A percentile compares a stretch with the other conserved stretches of the same genome.
Evolutionary conservation across 2,797 vertebrate genomes (phyloP).

Genomic region (Emys orbicularis): DNA sequence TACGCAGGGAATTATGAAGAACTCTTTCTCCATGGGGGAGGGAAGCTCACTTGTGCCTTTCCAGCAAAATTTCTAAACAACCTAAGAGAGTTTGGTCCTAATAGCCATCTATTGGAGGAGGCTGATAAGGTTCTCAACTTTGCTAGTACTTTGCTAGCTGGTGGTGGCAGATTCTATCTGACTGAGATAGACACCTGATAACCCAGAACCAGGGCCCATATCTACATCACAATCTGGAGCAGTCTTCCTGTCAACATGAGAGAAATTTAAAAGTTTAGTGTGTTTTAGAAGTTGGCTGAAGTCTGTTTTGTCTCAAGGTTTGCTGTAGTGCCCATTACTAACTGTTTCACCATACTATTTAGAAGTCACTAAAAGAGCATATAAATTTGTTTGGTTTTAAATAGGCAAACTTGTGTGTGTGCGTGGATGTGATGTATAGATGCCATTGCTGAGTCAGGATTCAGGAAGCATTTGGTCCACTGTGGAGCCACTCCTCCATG

Average conservation of each 20-base stretch:
- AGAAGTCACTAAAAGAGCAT: neutral
- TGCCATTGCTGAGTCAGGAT: neutral
- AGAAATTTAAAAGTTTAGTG: neutral
- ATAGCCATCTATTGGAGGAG: neutral
- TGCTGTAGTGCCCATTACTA: neutral
- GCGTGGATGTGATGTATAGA: neutral
- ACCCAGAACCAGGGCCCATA: neutral
- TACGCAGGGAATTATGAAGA: neutral
- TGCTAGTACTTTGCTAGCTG: neutral
- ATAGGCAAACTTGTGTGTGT: neutral
- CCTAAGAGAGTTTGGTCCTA: neutral
- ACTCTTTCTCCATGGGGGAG: neutral
- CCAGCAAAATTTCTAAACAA: neutral
- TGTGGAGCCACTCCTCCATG: neutral
- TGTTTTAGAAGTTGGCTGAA: neutral
- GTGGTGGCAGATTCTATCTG: neutral
- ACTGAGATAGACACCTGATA: neutral
- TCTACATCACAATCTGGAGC: neutral
- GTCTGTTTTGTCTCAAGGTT: neutral
- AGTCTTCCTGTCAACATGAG: neutral
- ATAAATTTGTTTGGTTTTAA: neutral
- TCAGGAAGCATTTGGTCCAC: neutral
- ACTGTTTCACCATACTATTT: neutral
- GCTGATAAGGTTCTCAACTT: neutral
- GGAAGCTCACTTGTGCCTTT: neutral